Evolutionary conservation across 2,888 invertebrate species (phyloP).

Genomic region (Odontomyia ornata): DNA sequence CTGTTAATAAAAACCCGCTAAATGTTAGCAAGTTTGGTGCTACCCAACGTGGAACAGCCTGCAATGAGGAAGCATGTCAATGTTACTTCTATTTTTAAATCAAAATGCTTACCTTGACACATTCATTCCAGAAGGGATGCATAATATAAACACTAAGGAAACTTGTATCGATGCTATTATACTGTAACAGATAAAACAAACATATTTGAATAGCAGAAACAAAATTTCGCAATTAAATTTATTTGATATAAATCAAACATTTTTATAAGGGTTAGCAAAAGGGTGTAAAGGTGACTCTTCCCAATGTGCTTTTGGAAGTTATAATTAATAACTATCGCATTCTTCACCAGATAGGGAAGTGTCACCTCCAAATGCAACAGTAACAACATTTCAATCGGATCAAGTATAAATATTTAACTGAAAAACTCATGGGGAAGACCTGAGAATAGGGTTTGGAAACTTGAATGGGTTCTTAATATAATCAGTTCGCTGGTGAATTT

Average conservation of each 20-base stretch:
- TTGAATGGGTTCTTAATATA: no score
- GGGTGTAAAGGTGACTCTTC: background rate
- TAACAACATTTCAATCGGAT: no score
- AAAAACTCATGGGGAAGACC: no score
- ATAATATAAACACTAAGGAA: conserved; percentile 96
- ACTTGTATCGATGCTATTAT: conserved; percentile 94
- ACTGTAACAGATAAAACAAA: conserved; percentile 74
- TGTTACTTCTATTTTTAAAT: background rate
- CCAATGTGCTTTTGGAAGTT: background rate
- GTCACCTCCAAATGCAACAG: no score
- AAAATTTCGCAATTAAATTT: no score
- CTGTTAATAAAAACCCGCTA: conserved; percentile 90
- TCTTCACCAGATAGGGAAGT: no score
- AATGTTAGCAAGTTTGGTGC: conserved; percentile 98
- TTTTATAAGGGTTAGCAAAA: background rate
- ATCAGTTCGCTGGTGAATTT: no score
- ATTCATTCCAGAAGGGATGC: conserved; percentile 99
- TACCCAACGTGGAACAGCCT: conserved; percentile 94
- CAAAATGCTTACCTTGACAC: conserved; percentile 83
- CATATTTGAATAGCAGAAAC: no score
- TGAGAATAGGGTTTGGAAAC: no score
- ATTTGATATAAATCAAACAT: background rate
- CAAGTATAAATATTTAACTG: no score
- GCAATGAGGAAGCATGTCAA: conserved; percentile 56
- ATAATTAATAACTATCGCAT: no score